These are phyloP conservation scores for Eupleurogrammus muticus DNA, from an alignment of 2,797 vertebrate species.

Conservation along the genomic window DNA sequence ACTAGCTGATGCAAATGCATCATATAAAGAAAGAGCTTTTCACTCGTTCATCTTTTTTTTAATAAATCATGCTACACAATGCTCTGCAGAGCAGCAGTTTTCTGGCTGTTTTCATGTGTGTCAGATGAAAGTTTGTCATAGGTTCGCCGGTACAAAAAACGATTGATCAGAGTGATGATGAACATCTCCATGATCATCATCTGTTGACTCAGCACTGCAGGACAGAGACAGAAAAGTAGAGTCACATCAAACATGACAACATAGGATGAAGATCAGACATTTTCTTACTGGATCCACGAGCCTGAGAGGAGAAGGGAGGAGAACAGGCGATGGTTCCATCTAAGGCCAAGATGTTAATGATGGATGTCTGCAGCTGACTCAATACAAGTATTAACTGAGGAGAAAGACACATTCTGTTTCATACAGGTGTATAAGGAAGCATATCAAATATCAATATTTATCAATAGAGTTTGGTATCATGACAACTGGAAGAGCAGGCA, in stretches of 20 bases:
- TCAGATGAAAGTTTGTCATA: constrained; percentile 75
- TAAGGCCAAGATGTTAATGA: constrained; percentile 88
- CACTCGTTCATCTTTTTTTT: constrained; percentile 3
- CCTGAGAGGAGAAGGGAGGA: constrained; percentile 87
- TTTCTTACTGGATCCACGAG: constrained; percentile 88
- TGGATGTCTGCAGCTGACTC: constrained; percentile 89
- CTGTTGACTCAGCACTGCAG: constrained; percentile 88
- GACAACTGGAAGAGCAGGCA: not conserved
- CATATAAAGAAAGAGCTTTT: constrained; percentile 6
- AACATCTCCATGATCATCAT: constrained; percentile 92
- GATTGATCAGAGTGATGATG: constrained; percentile 86
- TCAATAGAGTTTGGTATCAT: not conserved
- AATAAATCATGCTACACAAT: constrained; percentile 66
- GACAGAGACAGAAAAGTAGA: constrained; percentile 11
- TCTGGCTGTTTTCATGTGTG: constrained; percentile 57
- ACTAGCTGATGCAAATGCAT: no score
- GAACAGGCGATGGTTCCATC: constrained; percentile 85
- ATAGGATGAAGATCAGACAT: not conserved
- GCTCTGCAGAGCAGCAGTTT: constrained; percentile 53
- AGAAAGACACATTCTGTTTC: constrained; percentile 16
- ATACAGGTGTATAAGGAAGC: not conserved
- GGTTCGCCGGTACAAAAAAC: constrained; percentile 82
- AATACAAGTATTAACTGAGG: constrained; percentile 87
- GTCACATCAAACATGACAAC: not conserved
- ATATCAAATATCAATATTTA: not conserved